These are phyloP conservation scores for Alethe castanea DNA, from an alignment of 2,113 vertebrate species.

Conservation along the genomic window DNA sequence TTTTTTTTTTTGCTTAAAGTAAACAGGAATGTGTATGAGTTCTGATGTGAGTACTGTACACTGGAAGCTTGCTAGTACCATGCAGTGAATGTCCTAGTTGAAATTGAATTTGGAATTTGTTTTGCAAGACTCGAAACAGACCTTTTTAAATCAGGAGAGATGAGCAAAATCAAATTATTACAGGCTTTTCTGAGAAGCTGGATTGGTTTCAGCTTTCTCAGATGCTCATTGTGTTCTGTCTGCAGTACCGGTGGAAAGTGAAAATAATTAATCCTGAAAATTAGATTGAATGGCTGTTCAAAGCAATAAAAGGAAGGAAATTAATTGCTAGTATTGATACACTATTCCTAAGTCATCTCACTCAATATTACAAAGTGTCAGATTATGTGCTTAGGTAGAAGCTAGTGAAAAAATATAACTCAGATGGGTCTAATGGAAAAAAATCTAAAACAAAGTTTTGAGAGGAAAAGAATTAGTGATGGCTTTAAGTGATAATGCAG, in stretches of 20 bases:
- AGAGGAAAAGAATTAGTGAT: neutral
- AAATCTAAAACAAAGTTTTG: neutral
- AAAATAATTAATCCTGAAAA: slow-evolving; percentile 34
- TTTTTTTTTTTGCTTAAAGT: neutral
- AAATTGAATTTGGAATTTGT: neutral
- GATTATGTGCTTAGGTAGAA: neutral
- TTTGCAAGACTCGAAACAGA: neutral
- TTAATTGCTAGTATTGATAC: neutral
- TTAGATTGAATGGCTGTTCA: slow-evolving; percentile 1
- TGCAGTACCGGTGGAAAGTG: neutral
- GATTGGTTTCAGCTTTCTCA: neutral
- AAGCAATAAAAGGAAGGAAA: slow-evolving; percentile 28
- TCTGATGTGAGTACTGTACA: neutral
- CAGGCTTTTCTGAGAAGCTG: neutral
- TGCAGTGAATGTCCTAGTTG: neutral
- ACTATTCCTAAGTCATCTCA: neutral
- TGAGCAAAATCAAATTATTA: slow-evolving; percentile 8
- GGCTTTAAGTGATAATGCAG: neutral
- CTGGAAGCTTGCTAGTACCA: neutral
- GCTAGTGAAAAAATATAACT: neutral
- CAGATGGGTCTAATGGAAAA: neutral
- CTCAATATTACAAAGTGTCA: neutral
- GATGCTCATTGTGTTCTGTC: neutral
- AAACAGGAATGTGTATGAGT: neutral
- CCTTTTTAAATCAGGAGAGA: neutral